Base-by-base conservation (phyloP, 2,888 invertebrate genomes). In the Tillus elongatus region DNA sequence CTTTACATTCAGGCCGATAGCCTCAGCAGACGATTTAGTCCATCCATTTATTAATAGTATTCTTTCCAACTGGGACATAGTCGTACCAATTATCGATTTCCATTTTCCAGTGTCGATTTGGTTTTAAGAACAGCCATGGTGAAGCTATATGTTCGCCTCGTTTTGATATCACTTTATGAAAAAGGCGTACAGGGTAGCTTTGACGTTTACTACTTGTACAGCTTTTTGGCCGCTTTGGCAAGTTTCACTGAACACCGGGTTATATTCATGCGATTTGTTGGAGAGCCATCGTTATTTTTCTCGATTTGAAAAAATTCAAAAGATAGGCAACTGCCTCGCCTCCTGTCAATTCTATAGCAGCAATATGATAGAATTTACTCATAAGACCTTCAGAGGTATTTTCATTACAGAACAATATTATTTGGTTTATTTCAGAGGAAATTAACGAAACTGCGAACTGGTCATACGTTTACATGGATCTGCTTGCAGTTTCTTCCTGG, bases 211-310 rank as follows among this genome's bases (percentile, higher is more conserved):
- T 24, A 39, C 36, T 6, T n/a, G 27, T 27, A n/a, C 41, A 42
- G 14, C 40, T 42, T 44, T 49, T 41, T 4, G 27, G 10, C 19
- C 41, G 46, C 41, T 48, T 51, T 6, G n/a, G n/a, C n/a, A n/a
- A n/a, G n/a, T n/a, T n/a, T n/a, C n/a, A n/a, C n/a, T n/a, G n/a
- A n/a, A n/a, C 28, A 41, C 33, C 6, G 47, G 41, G 35, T 47
- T 47, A 33, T 47, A 47, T 39, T 43, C 46, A 30, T 47, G 34
- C 37, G 33, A 14, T 34, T 44, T 31, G 40, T 44, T 6, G 31
- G 9, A 42, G 36, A 44, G 12, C 29, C n/a, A 13, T 26, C n/a
- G n/a, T n/a, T n/a, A n/a, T n/a, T n/a, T n/a, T n/a, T n/a, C n/a
- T n/a, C n/a, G n/a, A n/a, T n/a, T n/a, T n/a, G n/a, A n/a, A n/a